Percentiles rank a stretch among this genome's conserved stretches.
These are phyloP conservation scores for Villa cingulata DNA, from an alignment of 2,888 invertebrate genomes.

Conservation along the genomic window DNA sequence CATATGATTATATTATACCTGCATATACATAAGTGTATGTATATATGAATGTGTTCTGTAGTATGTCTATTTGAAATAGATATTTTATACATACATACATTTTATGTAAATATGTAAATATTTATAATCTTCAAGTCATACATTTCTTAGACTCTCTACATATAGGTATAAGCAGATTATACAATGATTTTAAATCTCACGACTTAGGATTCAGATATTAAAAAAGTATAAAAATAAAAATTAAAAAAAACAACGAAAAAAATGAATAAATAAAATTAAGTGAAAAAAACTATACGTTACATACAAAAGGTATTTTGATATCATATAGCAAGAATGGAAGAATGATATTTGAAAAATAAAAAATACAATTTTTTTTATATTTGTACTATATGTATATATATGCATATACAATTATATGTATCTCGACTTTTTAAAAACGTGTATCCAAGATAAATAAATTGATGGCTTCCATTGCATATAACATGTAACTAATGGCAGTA, in stretches of 20 bases:
- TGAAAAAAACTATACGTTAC: no score
- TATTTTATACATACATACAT: no score
- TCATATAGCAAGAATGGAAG: constrained; percentile 3
- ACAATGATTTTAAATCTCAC: neutral
- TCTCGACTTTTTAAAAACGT: constrained; percentile 23
- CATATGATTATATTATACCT: no score
- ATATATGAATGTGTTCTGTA: no score
- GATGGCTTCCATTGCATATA: constrained; percentile 40
- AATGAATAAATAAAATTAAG: neutral
- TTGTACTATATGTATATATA: neutral
- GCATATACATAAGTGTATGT: no score
- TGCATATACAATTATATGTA: neutral
- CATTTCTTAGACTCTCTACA: neutral
- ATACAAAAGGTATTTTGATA: neutral
- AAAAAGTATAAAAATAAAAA: neutral
- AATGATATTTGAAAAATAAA: constrained; percentile 4
- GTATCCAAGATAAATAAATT: constrained; percentile 39
- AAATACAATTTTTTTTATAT: no score
- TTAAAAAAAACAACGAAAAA: constrained; percentile 1
- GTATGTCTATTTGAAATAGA: no score
- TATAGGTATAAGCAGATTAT: neutral
- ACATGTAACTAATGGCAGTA: constrained; percentile 39
- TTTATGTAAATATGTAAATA: no score
- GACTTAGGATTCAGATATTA: neutral
- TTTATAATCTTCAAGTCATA: neutral